These are phyloP conservation scores for Eumeta japonica DNA, from an alignment of 1,140 invertebrate genomes.

Conservation along the genomic window DNA sequence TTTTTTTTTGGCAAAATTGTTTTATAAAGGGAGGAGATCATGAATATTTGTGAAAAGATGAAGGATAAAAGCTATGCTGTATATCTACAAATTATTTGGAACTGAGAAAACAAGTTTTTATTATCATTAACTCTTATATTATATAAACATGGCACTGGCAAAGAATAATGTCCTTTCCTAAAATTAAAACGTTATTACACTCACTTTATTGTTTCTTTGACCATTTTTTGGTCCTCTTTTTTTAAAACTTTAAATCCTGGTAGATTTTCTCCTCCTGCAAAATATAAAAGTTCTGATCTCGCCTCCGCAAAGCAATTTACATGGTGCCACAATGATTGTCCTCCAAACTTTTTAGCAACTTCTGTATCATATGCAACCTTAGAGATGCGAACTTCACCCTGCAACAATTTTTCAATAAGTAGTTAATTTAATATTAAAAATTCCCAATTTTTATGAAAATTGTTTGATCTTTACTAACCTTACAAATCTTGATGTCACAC, in stretches of 20 bases:
- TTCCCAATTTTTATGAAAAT: no score
- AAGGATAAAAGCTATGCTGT: no score
- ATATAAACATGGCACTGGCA: no score
- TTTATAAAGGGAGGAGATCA: no score
- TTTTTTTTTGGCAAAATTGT: no score
- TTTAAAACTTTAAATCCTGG: conserved; percentile 73
- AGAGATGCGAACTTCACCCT: conserved; percentile 77
- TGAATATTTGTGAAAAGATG: no score
- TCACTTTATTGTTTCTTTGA: conserved; percentile 71
- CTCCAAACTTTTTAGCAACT: conserved; percentile 76
- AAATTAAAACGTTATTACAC: conserved; percentile 16
- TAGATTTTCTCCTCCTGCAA: conserved; percentile 66
- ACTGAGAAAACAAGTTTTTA: no score
- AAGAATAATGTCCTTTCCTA: not conserved
- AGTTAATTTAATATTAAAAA: not conserved
- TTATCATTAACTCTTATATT: not conserved
- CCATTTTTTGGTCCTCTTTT: conserved; percentile 70
- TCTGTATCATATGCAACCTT: conserved; percentile 87
- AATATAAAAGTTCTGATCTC: conserved; percentile 75
- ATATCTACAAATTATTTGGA: no score
- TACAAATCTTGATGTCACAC: conserved; percentile 85
- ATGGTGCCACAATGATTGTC: conserved; percentile 85
- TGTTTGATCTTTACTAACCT: conserved; percentile 54
- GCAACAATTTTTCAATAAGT: conserved; percentile 14
- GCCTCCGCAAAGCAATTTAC: conserved; percentile 86